phyloP scores from a whole-genome alignment of 2,888 invertebrate species.

The Molorchus minor region DNA sequence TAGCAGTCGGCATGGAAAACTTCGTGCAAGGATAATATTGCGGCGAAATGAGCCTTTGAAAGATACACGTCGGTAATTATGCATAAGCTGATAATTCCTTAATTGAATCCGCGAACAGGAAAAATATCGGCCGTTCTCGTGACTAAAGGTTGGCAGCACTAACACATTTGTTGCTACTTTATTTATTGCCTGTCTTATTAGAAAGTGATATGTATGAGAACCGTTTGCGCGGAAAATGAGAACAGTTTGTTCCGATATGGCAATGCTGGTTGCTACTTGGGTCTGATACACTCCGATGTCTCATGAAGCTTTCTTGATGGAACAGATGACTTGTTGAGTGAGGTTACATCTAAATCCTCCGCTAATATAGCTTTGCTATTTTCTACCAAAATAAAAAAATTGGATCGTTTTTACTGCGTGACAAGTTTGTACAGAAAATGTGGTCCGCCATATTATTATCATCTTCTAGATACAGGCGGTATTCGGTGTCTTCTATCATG shows the following conservation, averaged over 20 bases:
- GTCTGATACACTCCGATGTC: too few relatives aligned
- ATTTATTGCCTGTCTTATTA: slow-evolving; percentile 54
- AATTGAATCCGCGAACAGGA: slow-evolving; percentile 43
- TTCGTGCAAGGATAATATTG: slow-evolving; percentile 9
- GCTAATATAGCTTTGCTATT: too few relatives aligned
- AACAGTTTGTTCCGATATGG: slow-evolving; percentile 45
- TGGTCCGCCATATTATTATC: too few relatives aligned
- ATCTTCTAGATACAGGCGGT: too few relatives aligned
- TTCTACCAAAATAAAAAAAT: too few relatives aligned
- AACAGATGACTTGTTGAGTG: too few relatives aligned
- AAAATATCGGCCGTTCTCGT: slow-evolving; percentile 46
- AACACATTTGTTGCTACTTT: slow-evolving; percentile 50
- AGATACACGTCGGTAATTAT: slow-evolving; percentile 44
- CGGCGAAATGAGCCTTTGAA: slow-evolving; percentile 35
- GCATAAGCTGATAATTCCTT: slow-evolving; percentile 47
- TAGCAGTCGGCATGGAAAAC: slow-evolving; percentile 12
- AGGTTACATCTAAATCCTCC: too few relatives aligned
- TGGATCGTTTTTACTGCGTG: too few relatives aligned
- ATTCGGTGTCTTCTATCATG: too few relatives aligned
- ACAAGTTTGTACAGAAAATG: too few relatives aligned
- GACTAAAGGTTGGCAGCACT: slow-evolving; percentile 42
- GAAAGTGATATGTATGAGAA: slow-evolving; percentile 57
- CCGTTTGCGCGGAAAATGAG: slow-evolving; percentile 32
- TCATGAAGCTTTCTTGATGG: too few relatives aligned
- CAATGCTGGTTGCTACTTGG: slow-evolving; percentile 20